phyloP scores from a whole-genome alignment of 2,113 vertebrate genomes.

The Sprattus sprattus region DNA sequence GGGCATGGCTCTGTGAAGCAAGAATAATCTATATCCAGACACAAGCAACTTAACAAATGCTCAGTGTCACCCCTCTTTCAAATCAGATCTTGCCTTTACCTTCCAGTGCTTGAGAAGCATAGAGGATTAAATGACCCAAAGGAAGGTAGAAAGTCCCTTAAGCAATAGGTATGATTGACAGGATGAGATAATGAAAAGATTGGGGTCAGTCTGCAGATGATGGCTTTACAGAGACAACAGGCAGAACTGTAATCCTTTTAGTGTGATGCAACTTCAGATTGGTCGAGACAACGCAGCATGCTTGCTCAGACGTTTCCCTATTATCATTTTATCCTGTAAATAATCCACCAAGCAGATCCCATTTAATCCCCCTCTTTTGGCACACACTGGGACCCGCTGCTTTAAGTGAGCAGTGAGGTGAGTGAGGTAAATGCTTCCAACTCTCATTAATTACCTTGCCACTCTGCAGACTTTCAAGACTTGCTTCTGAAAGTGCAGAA shows the following conservation, averaged over 20 bases:
- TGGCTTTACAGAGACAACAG: slow-evolving; percentile 32
- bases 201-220: slow-evolving; percentile 58
- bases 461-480: background rate
- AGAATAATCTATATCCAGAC: background rate
- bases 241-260: slow-evolving; percentile 63
- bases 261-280: slow-evolving; percentile 40
- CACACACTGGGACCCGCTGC: background rate
- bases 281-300: slow-evolving; percentile 28
- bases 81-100: background rate
- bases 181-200: slow-evolving; percentile 53
- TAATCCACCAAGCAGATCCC: background rate
- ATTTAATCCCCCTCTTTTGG: background rate
- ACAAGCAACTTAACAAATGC: background rate
- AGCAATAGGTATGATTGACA: background rate
- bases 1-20: background rate
- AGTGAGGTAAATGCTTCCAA: background rate
- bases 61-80: background rate
- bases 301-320: slow-evolving; percentile 46
- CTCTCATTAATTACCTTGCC: background rate
- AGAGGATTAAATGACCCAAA: background rate
- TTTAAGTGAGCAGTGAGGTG: background rate
- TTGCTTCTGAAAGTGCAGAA: background rate
- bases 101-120: background rate
- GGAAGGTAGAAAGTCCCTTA: background rate
- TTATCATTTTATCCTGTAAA: slow-evolving; percentile 21